phyloP scores from a whole-genome alignment of 1,140 invertebrate species.

The Drosophila repletoides region DNA sequence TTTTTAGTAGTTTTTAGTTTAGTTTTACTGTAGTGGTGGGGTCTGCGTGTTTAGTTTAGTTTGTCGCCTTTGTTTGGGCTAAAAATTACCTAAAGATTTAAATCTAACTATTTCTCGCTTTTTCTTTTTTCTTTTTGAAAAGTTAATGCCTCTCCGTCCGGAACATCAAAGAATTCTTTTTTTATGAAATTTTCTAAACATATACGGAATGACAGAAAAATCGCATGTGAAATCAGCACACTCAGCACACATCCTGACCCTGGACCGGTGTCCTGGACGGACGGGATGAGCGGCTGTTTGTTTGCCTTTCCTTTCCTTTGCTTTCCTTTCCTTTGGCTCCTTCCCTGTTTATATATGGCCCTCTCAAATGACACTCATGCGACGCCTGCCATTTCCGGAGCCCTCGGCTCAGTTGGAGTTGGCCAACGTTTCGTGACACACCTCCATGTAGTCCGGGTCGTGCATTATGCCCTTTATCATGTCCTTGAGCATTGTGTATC shows the following conservation, averaged over 20 bases:
- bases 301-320: conserved; percentile 18
- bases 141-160: conserved; percentile 14
- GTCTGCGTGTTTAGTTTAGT: conserved; percentile 34
- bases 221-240: conserved; percentile 56
- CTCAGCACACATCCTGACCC: conserved; percentile 9
- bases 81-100: conserved; percentile 47
- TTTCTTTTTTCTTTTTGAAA: too few species aligned
- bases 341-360: conserved; percentile 28
- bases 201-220: conserved; percentile 59
- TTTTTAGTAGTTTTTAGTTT: conserved; percentile 31
- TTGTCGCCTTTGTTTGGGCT: conserved; percentile 26
- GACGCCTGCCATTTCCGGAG: conserved; percentile 78
- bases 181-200: conserved; percentile 45
- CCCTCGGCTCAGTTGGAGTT: conserved; percentile 80
- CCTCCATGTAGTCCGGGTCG: conserved; percentile 97
- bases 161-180: conserved; percentile 25
- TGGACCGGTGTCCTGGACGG: background rate
- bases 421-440: conserved; percentile 90
- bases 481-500: conserved; percentile 96
- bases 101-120: conserved; percentile 52
- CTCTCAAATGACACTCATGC: conserved; percentile 79
- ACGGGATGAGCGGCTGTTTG: conserved; percentile 29
- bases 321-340: conserved; percentile 14
- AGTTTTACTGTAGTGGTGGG: conserved; percentile 49
- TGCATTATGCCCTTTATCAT: conserved; percentile 98